These are phyloP conservation scores for Dromaius novaehollandiae DNA, from an alignment of 2,113 vertebrate species.

Conservation along the genomic window DNA sequence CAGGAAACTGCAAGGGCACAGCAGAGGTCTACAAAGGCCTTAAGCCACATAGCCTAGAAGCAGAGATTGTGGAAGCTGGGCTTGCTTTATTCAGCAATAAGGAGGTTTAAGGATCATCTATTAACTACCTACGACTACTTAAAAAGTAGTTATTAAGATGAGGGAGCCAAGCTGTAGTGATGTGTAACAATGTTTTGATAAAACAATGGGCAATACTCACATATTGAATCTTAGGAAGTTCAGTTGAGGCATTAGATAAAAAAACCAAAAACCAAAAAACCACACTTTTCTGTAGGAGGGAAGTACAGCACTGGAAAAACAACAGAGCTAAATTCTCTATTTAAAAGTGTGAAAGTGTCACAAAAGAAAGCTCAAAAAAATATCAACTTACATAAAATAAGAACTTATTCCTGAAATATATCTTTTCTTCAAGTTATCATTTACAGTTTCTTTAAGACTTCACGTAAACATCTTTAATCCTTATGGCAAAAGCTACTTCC, in stretches of 20 bases:
- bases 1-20: not conserved
- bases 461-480: not conserved
- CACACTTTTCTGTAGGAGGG: not conserved
- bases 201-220: not conserved
- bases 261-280: not conserved
- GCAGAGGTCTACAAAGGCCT: not conserved
- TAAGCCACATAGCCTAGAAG: not conserved
- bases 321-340: not conserved
- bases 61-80: not conserved
- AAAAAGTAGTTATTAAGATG: not conserved
- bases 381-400: not conserved
- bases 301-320: not conserved
- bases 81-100: not conserved
- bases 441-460: not conserved
- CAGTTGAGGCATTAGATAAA: not conserved
- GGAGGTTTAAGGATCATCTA: not conserved
- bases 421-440: not conserved
- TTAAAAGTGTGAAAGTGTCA: not conserved
- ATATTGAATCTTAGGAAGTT: not conserved
- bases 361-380: not conserved
- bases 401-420: not conserved
- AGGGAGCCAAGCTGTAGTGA: not conserved
- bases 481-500: not conserved
- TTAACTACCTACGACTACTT: not conserved
- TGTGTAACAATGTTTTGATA: not conserved